Evolutionary conservation across 2,888 invertebrate genomes (phyloP), one percentile per base, ranked within the genome.

Genomic region (Callyntrura sp.): DNA sequence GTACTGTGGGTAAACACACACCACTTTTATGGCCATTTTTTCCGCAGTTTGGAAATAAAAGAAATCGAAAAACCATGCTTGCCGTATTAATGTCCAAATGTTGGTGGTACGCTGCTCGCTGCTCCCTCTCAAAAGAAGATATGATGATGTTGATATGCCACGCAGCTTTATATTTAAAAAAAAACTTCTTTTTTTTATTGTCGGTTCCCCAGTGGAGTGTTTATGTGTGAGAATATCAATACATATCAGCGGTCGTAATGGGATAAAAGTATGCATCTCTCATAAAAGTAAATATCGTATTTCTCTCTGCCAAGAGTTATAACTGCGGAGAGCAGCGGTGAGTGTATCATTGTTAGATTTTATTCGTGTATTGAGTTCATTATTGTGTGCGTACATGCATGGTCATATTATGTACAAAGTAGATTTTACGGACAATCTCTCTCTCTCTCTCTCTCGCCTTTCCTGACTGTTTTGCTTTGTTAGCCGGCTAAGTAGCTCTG

Each of bases 161-260:
- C 51, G 65, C 28, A 51, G 68, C 28, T 68, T n/a, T n/a, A n/a
- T n/a, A n/a, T n/a, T n/a, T n/a, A n/a, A n/a, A n/a, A n/a, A n/a
- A 68, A 57, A 81, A 60, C 35, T 11, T 68, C 11, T 17, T 60
- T 79, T n/a, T 28, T 60, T 86, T 79, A 79, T 12, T 86, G 68
- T 23, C 45, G 70, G 81, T 87, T 87, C 87, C 87, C 87, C 43
- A 87, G 70, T 23, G 83, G 83, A 62, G 88, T 88, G 88, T 88
- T 88, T 88, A 88, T 88, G 88, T 88, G 88, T 88, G 82, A 88
- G 88, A 88, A 88, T 88, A 83, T 76, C 88, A 88, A 88, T 88
- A 82, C 35, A 88, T 28, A 70, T 85, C 73, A 73, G 43, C 65
- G 70, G 51, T 35, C 8, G n/a, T 62, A 23, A 12, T 23, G 23